phyloP scores from a whole-genome alignment of 2,797 vertebrate species.

The Notolabrus celidotus region DNA sequence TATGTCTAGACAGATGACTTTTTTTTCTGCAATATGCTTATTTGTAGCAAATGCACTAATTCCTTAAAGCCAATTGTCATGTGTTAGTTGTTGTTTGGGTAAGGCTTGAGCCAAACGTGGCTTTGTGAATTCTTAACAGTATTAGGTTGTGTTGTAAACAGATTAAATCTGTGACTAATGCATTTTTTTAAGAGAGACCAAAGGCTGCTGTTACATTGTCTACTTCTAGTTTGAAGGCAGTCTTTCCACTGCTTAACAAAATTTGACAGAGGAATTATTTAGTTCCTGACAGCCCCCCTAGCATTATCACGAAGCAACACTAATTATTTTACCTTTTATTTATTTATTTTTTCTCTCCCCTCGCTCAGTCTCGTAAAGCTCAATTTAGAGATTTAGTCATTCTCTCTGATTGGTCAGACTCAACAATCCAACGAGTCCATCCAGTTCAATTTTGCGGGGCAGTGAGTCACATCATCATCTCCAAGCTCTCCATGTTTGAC shows the following conservation, averaged over 20 bases:
- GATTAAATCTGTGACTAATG: conserved; percentile 24
- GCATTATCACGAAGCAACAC: not conserved
- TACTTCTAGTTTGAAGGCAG: not conserved
- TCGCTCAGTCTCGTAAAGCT: not conserved
- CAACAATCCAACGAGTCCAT: not conserved
- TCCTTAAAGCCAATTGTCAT: conserved; percentile 25
- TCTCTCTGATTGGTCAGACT: conserved; percentile 1
- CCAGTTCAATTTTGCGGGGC: not conserved
- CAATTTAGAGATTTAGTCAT: not conserved
- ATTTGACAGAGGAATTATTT: not conserved
- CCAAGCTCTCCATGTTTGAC: not conserved
- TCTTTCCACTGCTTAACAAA: not conserved
- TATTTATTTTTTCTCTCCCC: not conserved
- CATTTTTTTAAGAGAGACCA: not conserved
- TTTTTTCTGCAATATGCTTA: conserved; percentile 30
- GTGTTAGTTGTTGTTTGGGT: conserved; percentile 32
- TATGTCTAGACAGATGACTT: conserved; percentile 56
- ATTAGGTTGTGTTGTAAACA: conserved; percentile 26
- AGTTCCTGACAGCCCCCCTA: not conserved
- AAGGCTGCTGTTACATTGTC: not conserved
- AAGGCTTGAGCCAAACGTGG: not conserved
- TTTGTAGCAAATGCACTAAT: conserved; percentile 51
- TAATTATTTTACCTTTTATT: no score
- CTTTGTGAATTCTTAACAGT: conserved; percentile 23
- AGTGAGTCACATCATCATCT: conserved; percentile 1